Evolutionary conservation across 2,888 invertebrate species (phyloP).

Genomic region (Chrysolina oricalcia): DNA sequence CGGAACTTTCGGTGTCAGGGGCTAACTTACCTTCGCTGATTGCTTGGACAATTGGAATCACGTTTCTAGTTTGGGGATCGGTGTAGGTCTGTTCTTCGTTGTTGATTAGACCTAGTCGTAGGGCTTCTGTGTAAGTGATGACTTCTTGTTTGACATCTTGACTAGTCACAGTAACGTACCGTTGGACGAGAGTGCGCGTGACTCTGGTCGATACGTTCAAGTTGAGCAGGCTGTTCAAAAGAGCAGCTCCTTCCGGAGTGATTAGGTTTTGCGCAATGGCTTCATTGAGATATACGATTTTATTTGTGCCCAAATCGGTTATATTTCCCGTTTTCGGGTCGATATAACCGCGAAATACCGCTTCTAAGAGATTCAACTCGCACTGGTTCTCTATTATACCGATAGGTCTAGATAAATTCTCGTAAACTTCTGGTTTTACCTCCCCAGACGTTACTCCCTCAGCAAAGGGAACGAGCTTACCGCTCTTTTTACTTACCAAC

Average conservation of each 20-base stretch:
- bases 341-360: conserved; percentile 88
- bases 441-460: conserved; percentile 86
- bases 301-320: conserved; percentile 82
- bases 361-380: conserved; percentile 89
- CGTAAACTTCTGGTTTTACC: conserved; percentile 88
- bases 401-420: conserved; percentile 88
- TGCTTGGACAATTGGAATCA: conserved; percentile 85
- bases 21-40: conserved; percentile 82
- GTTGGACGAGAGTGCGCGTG: conserved; percentile 87
- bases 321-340: conserved; percentile 92
- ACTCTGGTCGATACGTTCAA: conserved; percentile 92
- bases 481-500: conserved; percentile 82
- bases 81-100: conserved; percentile 83
- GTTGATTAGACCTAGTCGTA: conserved; percentile 85
- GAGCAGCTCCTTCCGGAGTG: conserved; percentile 89
- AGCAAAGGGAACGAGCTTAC: conserved; percentile 83
- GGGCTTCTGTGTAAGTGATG: conserved; percentile 86
- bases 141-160: conserved; percentile 76
- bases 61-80: conserved; percentile 83
- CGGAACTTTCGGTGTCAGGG: conserved; percentile 73
- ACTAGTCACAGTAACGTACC: conserved; percentile 85
- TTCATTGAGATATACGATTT: conserved; percentile 86
- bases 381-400: conserved; percentile 85
- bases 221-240: conserved; percentile 88
- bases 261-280: conserved; percentile 90